phyloP scores from a whole-genome alignment of 1,140 invertebrate species.

The Drosophila kohkoa region DNA sequence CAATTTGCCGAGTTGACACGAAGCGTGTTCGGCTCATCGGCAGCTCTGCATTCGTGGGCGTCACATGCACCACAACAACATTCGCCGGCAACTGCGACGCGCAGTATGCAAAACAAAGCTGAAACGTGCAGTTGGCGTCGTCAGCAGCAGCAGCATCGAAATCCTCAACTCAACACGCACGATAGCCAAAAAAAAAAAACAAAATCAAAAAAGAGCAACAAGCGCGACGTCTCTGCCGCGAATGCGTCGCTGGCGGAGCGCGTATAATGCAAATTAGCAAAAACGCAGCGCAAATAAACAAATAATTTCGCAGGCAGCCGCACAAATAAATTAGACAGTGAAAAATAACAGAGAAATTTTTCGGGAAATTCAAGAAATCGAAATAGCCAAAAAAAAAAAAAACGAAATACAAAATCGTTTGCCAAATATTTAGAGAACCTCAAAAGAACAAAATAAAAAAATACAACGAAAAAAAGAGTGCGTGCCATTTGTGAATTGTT shows the following conservation, averaged over 20 bases:
- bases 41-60: constrained; percentile 63
- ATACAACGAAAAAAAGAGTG: constrained; percentile 49
- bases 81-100: constrained; percentile 73
- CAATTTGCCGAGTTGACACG: constrained; percentile 69
- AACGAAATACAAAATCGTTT: constrained; percentile 29
- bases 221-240: neutral
- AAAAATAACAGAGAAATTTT: constrained; percentile 66
- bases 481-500: constrained; percentile 53
- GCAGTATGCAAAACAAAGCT: constrained; percentile 80
- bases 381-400: constrained; percentile 3
- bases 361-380: constrained; percentile 54
- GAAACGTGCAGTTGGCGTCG: constrained; percentile 74
- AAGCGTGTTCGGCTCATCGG: constrained; percentile 42
- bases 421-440: constrained; percentile 79
- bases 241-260: constrained; percentile 32
- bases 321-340: constrained; percentile 71
- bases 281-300: constrained; percentile 70
- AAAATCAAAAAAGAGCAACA: constrained; percentile 30
- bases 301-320: constrained; percentile 52
- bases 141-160: constrained; percentile 24
- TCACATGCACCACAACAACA: constrained; percentile 78
- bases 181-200: neutral
- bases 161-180: constrained; percentile 6
- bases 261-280: constrained; percentile 68
- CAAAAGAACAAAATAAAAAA: constrained; percentile 30